Evolutionary conservation across 1,140 invertebrate species (phyloP), one percentile per base, ranked within the genome.

Genomic region (Formica exsecta): DNA sequence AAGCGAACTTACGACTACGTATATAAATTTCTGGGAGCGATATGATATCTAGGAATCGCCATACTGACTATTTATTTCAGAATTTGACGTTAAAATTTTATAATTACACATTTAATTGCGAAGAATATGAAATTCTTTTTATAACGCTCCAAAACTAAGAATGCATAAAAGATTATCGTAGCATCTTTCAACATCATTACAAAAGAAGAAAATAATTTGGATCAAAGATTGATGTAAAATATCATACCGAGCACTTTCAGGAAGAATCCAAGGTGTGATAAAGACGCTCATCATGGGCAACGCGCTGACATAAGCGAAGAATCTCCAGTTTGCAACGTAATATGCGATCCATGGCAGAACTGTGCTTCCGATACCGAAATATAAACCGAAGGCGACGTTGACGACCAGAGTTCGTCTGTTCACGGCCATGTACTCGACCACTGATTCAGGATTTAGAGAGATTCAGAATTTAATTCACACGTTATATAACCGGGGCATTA

Each of bases 181-280:
- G 44, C 13, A 48, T 48, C 13, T 16, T 48, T 48, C 13, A 48
- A 48, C 3, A 48, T 44, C 9, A 9, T 48, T 44, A 19, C 13
- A 5, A 51, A 0, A 1, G 16, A 51, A 4, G 48, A 51, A 19
- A 19, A 19, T 51, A 51, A 4, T 19, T 51, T 19, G 0, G 0
- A 0, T 19, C 16, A 6, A 51, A 51, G 16, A 16, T 13, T 48
- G 44, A 51, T 51, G 48, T 51, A 51, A 51, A 51, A 51, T 51
- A 51, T 51, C 48, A 13, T 87, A 95, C 95, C 95, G 86, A 6
- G 94, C 94, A 84, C 95, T 95, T 86, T 95, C 95, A 0, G 95
- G 94, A 7, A 95, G 88, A 51, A 95, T 95, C 95, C 95, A 95
- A 11, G 94, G 95, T 0, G 94, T 95, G 3, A 95, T 68, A 29